These are phyloP conservation scores for Gallinago stenura DNA, from an alignment of 2,797 vertebrate genomes.

Conservation along the genomic window DNA sequence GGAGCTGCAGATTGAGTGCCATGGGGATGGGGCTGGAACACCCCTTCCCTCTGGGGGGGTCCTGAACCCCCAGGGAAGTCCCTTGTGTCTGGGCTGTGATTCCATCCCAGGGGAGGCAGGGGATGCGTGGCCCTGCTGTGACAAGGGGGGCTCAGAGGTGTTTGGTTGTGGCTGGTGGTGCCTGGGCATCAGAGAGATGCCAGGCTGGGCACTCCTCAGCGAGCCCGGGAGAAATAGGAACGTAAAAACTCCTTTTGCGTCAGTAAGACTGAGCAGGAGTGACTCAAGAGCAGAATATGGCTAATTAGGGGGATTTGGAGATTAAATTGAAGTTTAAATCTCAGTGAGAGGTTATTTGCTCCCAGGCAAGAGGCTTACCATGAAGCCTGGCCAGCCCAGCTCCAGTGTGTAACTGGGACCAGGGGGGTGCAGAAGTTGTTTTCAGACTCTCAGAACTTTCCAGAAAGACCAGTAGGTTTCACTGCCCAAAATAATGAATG, in stretches of 20 bases:
- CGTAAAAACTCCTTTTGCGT: background rate
- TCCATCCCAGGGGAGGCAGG: background rate
- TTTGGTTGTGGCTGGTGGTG: rapidly evolving
- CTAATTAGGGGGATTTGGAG: background rate
- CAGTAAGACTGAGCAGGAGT: background rate
- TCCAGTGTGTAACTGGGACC: background rate
- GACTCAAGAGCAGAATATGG: background rate
- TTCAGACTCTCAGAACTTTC: background rate
- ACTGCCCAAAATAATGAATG: background rate
- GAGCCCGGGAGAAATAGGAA: too few species aligned
- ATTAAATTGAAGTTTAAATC: background rate
- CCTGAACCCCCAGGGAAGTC: rapidly evolving
- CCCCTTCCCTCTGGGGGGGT: background rate
- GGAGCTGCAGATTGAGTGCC: background rate
- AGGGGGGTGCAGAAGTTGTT: background rate
- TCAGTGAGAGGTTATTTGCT: background rate
- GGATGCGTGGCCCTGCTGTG: background rate
- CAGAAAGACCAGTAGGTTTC: background rate
- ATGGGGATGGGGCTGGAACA: rapidly evolving
- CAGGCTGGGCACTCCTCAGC: background rate
- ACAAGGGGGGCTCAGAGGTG: background rate
- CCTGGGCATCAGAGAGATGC: background rate
- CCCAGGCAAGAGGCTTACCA: rapidly evolving
- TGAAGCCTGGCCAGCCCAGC: rapidly evolving
- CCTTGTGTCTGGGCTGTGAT: background rate